Percentiles rank a stretch among this genome's conserved stretches.
These are phyloP conservation scores for Conomelus anceps DNA, from an alignment of 2,888 invertebrate genomes.

Conservation along the genomic window DNA sequence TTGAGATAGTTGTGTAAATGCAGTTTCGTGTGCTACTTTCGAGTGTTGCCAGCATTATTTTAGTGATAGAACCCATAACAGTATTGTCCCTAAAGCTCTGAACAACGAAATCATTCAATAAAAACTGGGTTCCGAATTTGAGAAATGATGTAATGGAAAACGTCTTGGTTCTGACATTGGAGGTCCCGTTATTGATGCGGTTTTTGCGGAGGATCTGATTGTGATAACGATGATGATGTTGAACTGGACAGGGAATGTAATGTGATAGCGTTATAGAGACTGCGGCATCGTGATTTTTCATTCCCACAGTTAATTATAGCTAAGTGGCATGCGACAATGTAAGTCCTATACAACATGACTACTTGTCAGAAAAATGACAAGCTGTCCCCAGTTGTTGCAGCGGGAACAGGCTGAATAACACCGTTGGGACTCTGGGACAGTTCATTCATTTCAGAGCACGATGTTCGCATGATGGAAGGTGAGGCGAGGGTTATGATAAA, in stretches of 20 bases:
- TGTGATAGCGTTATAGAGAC: neutral
- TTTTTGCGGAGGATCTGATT: neutral
- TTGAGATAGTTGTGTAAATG: too few species aligned
- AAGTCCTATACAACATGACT: neutral
- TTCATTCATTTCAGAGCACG: neutral
- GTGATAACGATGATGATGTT: neutral
- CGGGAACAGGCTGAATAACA: neutral
- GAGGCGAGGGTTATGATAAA: neutral
- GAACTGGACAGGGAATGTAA: neutral
- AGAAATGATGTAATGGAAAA: too few species aligned
- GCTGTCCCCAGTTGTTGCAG: neutral
- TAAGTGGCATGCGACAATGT: neutral
- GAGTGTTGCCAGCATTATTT: too few species aligned
- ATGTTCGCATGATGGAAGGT: neutral
- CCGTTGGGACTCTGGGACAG: neutral
- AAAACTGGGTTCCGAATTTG: too few species aligned
- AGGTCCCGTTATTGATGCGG: neutral
- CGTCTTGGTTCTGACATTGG: neutral
- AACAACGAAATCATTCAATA: too few species aligned
- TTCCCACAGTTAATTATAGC: neutral
- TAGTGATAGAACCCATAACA: too few species aligned
- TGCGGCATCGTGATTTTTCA: neutral
- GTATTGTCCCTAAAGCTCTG: too few species aligned
- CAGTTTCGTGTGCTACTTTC: too few species aligned
- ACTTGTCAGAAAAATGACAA: neutral